A percentile compares a stretch with the other conserved stretches of the same genome.
phyloP scores from a whole-genome alignment of 2,797 vertebrate genomes.

The Aeoliscus strigatus region DNA sequence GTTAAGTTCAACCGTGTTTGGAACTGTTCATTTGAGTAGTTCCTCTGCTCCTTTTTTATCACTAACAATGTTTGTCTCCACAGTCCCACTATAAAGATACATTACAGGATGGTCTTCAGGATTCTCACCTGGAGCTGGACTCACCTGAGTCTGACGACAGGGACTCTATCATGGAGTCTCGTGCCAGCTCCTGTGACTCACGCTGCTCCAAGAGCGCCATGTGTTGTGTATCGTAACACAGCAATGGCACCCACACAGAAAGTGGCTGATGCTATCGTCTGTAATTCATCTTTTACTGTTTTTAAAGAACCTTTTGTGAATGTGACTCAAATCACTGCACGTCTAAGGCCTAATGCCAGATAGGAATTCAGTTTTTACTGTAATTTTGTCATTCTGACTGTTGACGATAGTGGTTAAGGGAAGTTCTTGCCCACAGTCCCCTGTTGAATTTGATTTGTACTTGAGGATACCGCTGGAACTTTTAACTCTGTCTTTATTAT shows the following conservation, averaged over 20 bases:
- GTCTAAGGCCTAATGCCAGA: slow-evolving; percentile 10
- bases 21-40: too few species aligned
- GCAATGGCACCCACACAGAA: too few species aligned
- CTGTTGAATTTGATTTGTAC: slow-evolving; percentile 4
- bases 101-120: slow-evolving; percentile 59
- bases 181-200: slow-evolving; percentile 60
- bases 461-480: slow-evolving; percentile 10
- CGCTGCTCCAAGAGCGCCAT: slow-evolving; percentile 66
- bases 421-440: slow-evolving; percentile 1
- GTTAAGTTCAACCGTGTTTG: too few species aligned
- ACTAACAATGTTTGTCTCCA: too few species aligned
- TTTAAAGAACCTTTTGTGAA: slow-evolving; percentile 8
- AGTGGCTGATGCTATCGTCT: neutral
- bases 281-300: neutral
- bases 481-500: slow-evolving; percentile 1
- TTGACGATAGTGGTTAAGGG: neutral
- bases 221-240: slow-evolving; percentile 56
- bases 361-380: slow-evolving; percentile 10
- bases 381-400: slow-evolving; percentile 7
- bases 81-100: slow-evolving; percentile 66
- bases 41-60: too few species aligned
- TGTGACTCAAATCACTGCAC: slow-evolving; percentile 4
- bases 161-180: slow-evolving; percentile 62
- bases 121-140: slow-evolving; percentile 54
- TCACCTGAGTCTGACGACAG: slow-evolving; percentile 53